Evolutionary conservation across 1,140 invertebrate genomes (phyloP).

Genomic region (Panagrolaimus sp.): DNA sequence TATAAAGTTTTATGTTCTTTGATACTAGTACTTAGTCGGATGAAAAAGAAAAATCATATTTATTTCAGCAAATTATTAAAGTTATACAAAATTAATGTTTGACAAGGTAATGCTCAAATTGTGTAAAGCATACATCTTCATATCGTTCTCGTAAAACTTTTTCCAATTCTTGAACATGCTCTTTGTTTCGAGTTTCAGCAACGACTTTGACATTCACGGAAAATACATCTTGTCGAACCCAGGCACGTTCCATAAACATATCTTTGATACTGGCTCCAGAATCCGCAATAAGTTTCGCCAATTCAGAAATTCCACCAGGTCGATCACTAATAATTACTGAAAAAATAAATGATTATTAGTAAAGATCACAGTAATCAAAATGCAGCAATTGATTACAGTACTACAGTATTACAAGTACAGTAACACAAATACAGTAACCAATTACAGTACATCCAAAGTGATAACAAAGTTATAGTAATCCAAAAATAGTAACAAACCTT

Average conservation of each 20-base stretch:
- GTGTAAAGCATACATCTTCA: conserved; percentile 22
- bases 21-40: too few relatives aligned
- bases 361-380: conserved; percentile 71
- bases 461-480: too few relatives aligned
- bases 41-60: too few relatives aligned
- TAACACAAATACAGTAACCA: too few relatives aligned
- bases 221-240: conserved; percentile 79
- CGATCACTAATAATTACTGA: conserved; percentile 76
- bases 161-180: conserved; percentile 63
- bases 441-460: too few relatives aligned
- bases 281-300: conserved; percentile 70
- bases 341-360: conserved; percentile 70
- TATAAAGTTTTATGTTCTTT: too few relatives aligned
- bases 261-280: conserved; percentile 68
- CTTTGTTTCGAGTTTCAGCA: conserved; percentile 74
- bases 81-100: too few relatives aligned
- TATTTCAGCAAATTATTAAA: too few relatives aligned
- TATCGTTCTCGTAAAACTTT: conserved; percentile 11
- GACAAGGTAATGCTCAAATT: too few relatives aligned
- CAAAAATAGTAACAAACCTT: conserved; percentile 69
- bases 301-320: conserved; percentile 74
- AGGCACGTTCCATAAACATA: conserved; percentile 69
- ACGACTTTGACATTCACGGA: conserved; percentile 69
- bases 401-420: too few relatives aligned
- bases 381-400: too few relatives aligned